Percentiles rank a stretch among this genome's conserved stretches.
Conservation (phyloP, 2,797 vertebrate genomes). For the Decapterus maruadsi region DNA sequence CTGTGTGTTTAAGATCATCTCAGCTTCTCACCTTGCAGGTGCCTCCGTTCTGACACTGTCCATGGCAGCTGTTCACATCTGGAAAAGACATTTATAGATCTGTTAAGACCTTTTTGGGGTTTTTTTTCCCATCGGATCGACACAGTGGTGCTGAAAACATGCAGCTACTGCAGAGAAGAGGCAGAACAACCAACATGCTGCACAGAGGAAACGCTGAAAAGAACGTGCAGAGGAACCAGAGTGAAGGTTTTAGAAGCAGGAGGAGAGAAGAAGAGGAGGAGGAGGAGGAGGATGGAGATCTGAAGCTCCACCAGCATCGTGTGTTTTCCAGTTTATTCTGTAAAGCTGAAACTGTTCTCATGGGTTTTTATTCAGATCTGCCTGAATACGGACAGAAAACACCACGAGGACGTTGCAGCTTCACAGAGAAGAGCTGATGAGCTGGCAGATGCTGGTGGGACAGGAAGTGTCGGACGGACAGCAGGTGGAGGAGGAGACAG, state of each 20-base stretch:
- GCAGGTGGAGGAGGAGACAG: neutral
- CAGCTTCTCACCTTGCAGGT: constrained; percentile 90
- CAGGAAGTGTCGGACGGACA: too few relatives aligned
- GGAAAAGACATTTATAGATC: constrained; percentile 17
- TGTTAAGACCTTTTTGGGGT: too few relatives aligned
- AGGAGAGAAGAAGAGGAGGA: constrained; percentile 4
- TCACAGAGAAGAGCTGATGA: too few relatives aligned
- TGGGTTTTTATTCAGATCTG: too few relatives aligned
- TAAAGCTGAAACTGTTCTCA: too few relatives aligned
- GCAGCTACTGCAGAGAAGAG: constrained; percentile 34
- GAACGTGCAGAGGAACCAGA: constrained; percentile 36
- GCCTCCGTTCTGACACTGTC: constrained; percentile 94
- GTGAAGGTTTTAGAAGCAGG: constrained; percentile 10
- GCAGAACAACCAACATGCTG: neutral
- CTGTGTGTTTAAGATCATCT: constrained; percentile 1
- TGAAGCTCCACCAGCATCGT: constrained; percentile 6
- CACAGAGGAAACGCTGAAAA: constrained; percentile 18
- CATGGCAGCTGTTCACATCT: constrained; percentile 91
- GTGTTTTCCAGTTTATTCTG: too few relatives aligned
- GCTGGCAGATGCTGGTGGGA: too few relatives aligned
- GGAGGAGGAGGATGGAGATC: constrained; percentile 6
- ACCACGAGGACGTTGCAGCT: too few relatives aligned
- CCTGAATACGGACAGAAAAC: too few relatives aligned
- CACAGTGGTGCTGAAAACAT: constrained; percentile 8
- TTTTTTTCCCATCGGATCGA: too few relatives aligned